Base-by-base conservation (phyloP, 2,888 invertebrate genomes). In the Lucinisca nassula region DNA sequence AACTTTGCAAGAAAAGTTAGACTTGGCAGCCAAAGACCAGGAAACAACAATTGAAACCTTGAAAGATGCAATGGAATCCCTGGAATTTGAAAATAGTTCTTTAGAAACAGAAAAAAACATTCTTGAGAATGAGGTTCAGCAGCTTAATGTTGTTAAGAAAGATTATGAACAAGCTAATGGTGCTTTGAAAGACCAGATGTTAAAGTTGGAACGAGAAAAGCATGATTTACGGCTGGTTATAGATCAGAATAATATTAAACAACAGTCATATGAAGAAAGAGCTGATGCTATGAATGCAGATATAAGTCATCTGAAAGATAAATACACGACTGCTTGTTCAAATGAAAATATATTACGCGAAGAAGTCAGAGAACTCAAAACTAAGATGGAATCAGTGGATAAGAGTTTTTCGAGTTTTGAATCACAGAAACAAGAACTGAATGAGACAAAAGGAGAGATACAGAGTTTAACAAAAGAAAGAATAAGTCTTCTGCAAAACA, bases 21-120 rank as follows among this genome's bases (percentile, higher is more conserved):
- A 82, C 37, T 45, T 49, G 49, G 37, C 89, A 40, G 3, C 84
- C 30, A 89, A 88, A 67, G 81, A 85, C 8, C 21, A 84, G 21
- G 84, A 90, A 35, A 77, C 83, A 21, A 91, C 90, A 38, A 70
- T 92, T 30, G 93, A 92, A 6, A 92, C 90, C n/a, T 89, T 92
- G 17, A 92, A 94, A 84, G 93, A 93, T 85, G 87, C 88, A 21
- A 91, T 94, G 85, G 93, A 94, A 79, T 90, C 93, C 1, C 72
- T 93, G 61, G 93, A 94, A 74, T 92, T 92, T 85, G 94, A 95
- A 79, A 89, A 92, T 72, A 75, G 85, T 14, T 83, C 87, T 27
- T 70, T 92, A 32, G 92, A 92, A 81, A 74, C 79, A 27, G 91
- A 91, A n/a, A 93, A 93, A 30, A 40, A 49, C 0, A 75, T 82